These are phyloP conservation scores for Etheostoma cragini DNA, from an alignment of 2,113 vertebrate genomes.

Conservation along the genomic window DNA sequence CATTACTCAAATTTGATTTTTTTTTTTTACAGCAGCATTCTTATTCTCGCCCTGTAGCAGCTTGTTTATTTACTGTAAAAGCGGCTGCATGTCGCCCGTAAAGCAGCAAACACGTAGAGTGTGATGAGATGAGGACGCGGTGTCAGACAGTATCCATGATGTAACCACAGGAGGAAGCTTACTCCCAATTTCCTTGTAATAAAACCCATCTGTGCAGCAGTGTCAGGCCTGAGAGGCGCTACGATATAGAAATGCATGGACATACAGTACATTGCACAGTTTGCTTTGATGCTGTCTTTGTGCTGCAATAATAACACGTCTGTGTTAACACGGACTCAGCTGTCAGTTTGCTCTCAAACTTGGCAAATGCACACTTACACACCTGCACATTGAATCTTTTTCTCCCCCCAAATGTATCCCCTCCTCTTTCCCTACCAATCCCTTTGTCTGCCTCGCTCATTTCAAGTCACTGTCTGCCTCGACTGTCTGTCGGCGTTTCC, in stretches of 20 bases:
- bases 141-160: conserved; percentile 44
- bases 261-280: background rate
- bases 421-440: conserved; percentile 6
- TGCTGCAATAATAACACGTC: conserved; percentile 10
- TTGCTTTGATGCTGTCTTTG: conserved; percentile 5
- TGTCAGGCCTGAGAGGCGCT: background rate
- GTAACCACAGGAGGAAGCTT: conserved; percentile 33
- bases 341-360: conserved; percentile 48
- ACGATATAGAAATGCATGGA: background rate
- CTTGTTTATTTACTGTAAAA: conserved; percentile 85
- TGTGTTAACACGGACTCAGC: conserved; percentile 31
- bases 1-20: no score
- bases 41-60: conserved; percentile 93
- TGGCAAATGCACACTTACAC: conserved; percentile 27
- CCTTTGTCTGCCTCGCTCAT: conserved; percentile 49
- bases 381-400: conserved; percentile 18
- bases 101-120: conserved; percentile 3
- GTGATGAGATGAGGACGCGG: conserved; percentile 13
- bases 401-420: conserved; percentile 1
- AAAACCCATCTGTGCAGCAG: conserved; percentile 31
- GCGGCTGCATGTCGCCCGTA: background rate
- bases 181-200: conserved; percentile 18
- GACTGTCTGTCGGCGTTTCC: conserved; percentile 51
- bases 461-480: conserved; percentile 41
- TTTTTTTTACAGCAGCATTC: conserved; percentile 91